Base-by-base conservation (phyloP, 2,113 vertebrate genomes). In the Coregonus clupeaformis region DNA sequence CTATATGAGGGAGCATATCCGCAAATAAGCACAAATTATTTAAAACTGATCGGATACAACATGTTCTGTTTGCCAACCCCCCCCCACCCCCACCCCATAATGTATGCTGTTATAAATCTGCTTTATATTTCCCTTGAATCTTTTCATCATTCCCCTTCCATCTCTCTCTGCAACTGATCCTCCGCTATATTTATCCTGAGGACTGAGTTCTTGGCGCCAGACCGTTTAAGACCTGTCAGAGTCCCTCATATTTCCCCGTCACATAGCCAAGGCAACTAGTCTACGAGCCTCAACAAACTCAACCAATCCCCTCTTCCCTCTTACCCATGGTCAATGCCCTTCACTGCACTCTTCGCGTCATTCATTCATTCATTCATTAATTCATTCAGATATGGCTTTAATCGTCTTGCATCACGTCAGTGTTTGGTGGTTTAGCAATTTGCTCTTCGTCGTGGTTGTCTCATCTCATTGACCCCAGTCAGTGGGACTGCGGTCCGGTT, bases 161-260 rank as follows among this genome's bases (percentile, higher is more conserved):
- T 68, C 66, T 91, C 90, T 87, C 81, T 82, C 76, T 86, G 87
- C 77, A 81, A 87, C 89, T 84, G 85, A 88, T 84, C 83, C 80
- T 45, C 63, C 65, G 68, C 90, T 92, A 91, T 92, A 92, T 94
- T 92, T 93, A 93, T 88, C 86, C 76, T 16, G 84, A 78, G 90
- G 90, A 91, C 90, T 85, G 76, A 81, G 87, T 82, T 86, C 86
- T 82, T 90, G 93, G 93, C 93, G 93, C 93, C 92, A 93, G 91
- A 86, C 90, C 88, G 90, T 90, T 93, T 91, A 91, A 91, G 91
- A 91, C 88, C 91, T 92, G 91, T 93, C 92, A 92, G 88, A 92
- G 88, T 89, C 87, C 88, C 89, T 93, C 92, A 92, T 93, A 92
- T 91, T 92, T 86, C 89, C 89, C 85, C 84, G 89, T 92, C 90